Conservation (phyloP, 2,888 invertebrate species). For the Leptogaster cylindrica region DNA sequence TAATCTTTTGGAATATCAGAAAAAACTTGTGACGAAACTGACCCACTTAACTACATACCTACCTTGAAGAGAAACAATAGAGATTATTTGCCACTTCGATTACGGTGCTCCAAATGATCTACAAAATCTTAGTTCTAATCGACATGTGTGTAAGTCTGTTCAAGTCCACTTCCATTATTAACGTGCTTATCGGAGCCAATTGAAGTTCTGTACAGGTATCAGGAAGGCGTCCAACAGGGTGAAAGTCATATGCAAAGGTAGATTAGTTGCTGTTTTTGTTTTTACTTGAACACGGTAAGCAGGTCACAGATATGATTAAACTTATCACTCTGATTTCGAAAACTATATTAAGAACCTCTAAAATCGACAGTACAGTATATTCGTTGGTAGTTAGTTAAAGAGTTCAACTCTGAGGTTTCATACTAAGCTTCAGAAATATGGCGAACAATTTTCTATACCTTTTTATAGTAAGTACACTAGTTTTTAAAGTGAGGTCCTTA, state of each 20-base stretch:
- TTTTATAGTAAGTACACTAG: no score
- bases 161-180: not conserved
- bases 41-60: not conserved
- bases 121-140: not conserved
- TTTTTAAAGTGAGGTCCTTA: conserved; percentile 54
- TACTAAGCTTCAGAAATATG: no score
- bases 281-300: not conserved
- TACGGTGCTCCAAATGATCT: not conserved
- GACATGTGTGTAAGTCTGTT: not conserved
- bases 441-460: no score
- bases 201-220: not conserved
- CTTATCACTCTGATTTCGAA: not conserved
- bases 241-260: not conserved
- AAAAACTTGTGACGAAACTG: no score
- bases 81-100: not conserved
- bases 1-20: no score
- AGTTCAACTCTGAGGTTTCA: no score
- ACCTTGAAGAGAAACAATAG: not conserved
- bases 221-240: not conserved
- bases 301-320: not conserved
- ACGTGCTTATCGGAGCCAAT: not conserved
- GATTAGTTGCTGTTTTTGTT: not conserved
- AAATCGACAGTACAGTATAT: no score
- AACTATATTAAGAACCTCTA: not conserved
- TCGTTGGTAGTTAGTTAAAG: no score